Evolutionary conservation across 1,140 invertebrate species (phyloP), one percentile per base, ranked within the genome.

Genomic region (Schlechtendalia chinensis): DNA sequence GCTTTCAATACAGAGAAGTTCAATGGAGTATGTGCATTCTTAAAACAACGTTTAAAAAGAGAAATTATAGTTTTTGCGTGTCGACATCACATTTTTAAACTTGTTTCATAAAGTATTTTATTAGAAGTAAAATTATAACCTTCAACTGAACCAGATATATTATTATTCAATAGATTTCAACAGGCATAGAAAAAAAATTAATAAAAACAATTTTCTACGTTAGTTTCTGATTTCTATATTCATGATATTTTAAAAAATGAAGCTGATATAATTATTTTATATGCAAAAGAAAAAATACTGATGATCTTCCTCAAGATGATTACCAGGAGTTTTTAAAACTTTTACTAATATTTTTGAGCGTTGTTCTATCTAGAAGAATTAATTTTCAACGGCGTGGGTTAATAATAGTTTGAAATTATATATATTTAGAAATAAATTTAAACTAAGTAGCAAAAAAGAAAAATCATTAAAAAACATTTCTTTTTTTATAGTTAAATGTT

Each of bases 401-500:
- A 22, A 59, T 59, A 16, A 59, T 24, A 24, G 11, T 27, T 59
- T 59, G 24, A 59, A 59, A 1, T 12, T 59, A 27, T 59, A 5
- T 16, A 59, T 59, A 27, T 59, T 59, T 59, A 59, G 22, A 59
- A 22, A 59, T 27, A n/a, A 59, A 24, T 59, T 59, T 59, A 27
- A 59, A 27, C 22, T 59, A 59, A 59, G 24, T 27, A 59, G 3
- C 24, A 59, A 59, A 59, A 22, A 59, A 59, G 58, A 59, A 22
- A 22, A 59, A 12, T 11, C 58, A 16, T 27, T 59, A 59, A 59
- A 59, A 59, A 22, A 59, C 5, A 27, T 59, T 59, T 59, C n/a
- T 59, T 59, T n/a, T 27, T 24, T 59, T 59, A 59, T 59, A 27
- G n/a, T 59, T 14, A 59, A 59, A 59, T 59, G 56, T 27, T 59